Evolutionary conservation across 2,888 invertebrate species (phyloP).

Genomic region (Platynereis dumerilii): DNA sequence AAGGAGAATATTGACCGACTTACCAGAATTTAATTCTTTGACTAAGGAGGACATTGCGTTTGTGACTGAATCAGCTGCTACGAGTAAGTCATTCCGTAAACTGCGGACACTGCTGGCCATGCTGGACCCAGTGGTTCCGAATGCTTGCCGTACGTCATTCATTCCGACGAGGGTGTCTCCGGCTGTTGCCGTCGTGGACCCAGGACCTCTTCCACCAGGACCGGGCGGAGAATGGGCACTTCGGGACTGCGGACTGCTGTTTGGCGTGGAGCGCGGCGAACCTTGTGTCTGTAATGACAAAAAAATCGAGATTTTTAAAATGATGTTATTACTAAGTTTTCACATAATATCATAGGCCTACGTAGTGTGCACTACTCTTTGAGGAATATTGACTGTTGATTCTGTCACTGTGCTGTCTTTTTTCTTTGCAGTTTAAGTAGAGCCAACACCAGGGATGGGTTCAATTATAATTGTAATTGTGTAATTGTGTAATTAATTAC

Average conservation of each 20-base stretch:
- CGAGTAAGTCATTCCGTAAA: constrained; percentile 78
- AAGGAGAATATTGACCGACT: constrained; percentile 4
- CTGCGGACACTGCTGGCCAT: constrained; percentile 41
- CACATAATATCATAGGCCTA: no score
- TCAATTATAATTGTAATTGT: no score
- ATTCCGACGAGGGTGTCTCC: constrained; percentile 56
- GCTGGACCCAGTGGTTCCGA: constrained; percentile 49
- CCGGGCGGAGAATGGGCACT: constrained; percentile 49
- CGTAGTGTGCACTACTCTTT: no score
- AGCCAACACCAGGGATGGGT: no score
- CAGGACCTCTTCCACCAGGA: constrained; percentile 31
- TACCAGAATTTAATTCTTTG: constrained; percentile 85
- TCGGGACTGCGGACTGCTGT: constrained; percentile 48
- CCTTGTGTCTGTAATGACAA: constrained; percentile 50
- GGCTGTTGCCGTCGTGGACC: constrained; percentile 54
- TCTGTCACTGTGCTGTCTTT: no score
- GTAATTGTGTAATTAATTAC: no score
- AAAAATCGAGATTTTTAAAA: background rate
- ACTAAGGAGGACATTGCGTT: constrained; percentile 98
- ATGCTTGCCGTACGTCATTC: constrained; percentile 66
- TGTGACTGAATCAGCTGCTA: constrained; percentile 96
- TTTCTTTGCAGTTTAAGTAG: no score
- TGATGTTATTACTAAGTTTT: no score
- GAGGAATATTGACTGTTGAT: no score
- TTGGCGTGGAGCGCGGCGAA: constrained; percentile 58